Percentiles rank a stretch among this genome's conserved stretches.
Conservation (phyloP, 1,140 invertebrate genomes). For the Bombus cullumanus region DNA sequence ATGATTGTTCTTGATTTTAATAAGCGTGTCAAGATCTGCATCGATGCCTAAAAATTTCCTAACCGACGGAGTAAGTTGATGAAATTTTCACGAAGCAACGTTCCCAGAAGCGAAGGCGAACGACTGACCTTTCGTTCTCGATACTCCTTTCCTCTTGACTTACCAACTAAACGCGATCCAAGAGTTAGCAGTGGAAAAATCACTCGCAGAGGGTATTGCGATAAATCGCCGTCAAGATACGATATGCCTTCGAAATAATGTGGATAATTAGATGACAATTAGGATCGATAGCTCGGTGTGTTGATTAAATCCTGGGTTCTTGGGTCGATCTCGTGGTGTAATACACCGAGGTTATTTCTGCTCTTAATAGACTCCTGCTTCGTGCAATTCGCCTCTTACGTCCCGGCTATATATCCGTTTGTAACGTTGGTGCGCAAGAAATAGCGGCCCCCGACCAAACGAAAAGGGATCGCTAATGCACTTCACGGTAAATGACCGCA, state of each 20-base stretch:
- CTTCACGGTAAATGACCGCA: background rate
- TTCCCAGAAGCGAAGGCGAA: slow-evolving; percentile 9
- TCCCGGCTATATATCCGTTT: background rate
- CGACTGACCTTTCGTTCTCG: slow-evolving; percentile 26
- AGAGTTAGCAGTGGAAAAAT: slow-evolving; percentile 5
- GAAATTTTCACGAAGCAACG: slow-evolving; percentile 6
- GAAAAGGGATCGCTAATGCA: slow-evolving; percentile 25
- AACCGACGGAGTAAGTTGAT: background rate
- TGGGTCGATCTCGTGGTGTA: slow-evolving; percentile 10
- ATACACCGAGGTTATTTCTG: slow-evolving; percentile 10
- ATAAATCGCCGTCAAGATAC: background rate
- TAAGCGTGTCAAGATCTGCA: background rate
- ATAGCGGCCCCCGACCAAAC: background rate
- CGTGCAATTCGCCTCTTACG: background rate
- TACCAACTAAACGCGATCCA: background rate
- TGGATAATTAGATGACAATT: slow-evolving; percentile 20
- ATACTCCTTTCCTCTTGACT: background rate
- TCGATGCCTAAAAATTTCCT: background rate
- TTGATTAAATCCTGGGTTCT: background rate
- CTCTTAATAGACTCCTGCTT: background rate
- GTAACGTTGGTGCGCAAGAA: background rate
- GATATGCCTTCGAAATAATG: background rate
- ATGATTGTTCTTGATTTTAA: slow-evolving; percentile 27
- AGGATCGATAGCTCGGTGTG: background rate
- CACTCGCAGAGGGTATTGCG: background rate